Base-by-base conservation (phyloP, 2,797 vertebrate species). In the Okamejei kenojei region DNA sequence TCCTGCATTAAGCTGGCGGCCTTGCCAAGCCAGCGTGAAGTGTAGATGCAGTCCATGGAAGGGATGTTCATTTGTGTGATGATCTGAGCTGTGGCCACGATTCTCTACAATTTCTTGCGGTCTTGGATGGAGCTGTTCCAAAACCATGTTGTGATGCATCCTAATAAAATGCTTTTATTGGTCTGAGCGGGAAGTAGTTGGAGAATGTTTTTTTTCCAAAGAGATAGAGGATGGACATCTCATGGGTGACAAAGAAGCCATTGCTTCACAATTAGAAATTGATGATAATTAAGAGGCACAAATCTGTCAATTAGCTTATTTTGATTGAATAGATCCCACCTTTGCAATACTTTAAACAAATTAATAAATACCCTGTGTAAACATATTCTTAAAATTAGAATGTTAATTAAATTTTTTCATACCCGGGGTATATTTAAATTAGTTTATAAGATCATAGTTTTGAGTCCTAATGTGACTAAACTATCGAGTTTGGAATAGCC, bases 291-390 rank as follows among this genome's bases (percentile, higher is more conserved):
- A 68, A 88, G 17, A 68, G 84, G n/a, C 84, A 68, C 68, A n/a
- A 68, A 88, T 21, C 84, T 88, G 84, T 88, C 84, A 88, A 88
- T 88, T 88, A 88, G 61, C 63, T 88, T 68, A 88, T 88, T 88
- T 88, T 88, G 63, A 88, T 88, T 68, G 61, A 88, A 88, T 88
- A 88, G 84, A 88, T 65, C 84, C 63, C 15, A 88, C 68, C 84
- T 88, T 35, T 68, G 61, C 61, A 88, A 88, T 88, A 68, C n/a
- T 88, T 88, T 88, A 88, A 88, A 88, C 68, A 35, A 61, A 88
- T 88, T 88, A 88, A 35, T 63, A 88, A 88, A 88, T 88, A 88
- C 32, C 84, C 61, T 88, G 84, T 88, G 84, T 88, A 88, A 88
- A 88, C 61, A 88, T 35, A 17, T 35, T 35, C 26, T 68, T 32